These are phyloP conservation scores for Epistrophe grossulariae DNA, from an alignment of 2,888 invertebrate species.

Conservation along the genomic window DNA sequence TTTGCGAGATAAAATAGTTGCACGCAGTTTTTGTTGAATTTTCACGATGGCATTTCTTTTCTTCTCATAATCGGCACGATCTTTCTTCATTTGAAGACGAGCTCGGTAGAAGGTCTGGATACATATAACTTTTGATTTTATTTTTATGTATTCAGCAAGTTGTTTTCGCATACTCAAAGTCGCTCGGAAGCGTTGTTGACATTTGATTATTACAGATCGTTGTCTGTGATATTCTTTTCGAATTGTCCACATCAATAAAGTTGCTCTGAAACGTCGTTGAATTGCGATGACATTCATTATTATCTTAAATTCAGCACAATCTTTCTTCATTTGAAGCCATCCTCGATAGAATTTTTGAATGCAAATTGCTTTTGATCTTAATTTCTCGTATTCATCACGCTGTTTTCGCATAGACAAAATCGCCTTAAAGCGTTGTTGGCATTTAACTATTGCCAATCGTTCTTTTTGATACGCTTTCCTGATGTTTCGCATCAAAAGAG, in stretches of 20 bases:
- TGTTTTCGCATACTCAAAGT: slow-evolving; percentile 78
- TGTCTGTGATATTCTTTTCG: slow-evolving; percentile 78
- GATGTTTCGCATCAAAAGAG: slow-evolving; percentile 73
- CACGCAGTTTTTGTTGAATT: slow-evolving; percentile 81
- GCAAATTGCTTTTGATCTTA: slow-evolving; percentile 32
- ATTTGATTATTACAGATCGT: slow-evolving; percentile 24
- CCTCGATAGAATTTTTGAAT: slow-evolving; percentile 22
- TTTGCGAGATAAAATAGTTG: slow-evolving; percentile 79
- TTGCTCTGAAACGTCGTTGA: slow-evolving; percentile 80
- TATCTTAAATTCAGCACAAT: slow-evolving; percentile 26
- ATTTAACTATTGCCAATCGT: slow-evolving; percentile 76
- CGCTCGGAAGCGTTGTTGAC: slow-evolving; percentile 80
- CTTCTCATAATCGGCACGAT: slow-evolving; percentile 76
- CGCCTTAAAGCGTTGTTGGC: slow-evolving; percentile 81
- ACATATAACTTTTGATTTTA: slow-evolving; percentile 65
- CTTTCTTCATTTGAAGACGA: slow-evolving; percentile 78
- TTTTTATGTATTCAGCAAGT: slow-evolving; percentile 73
- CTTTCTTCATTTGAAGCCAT: slow-evolving; percentile 22
- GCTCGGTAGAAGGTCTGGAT: slow-evolving; percentile 78
- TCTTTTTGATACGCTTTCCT: slow-evolving; percentile 68
- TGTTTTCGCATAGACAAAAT: slow-evolving; percentile 77
- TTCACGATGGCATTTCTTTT: slow-evolving; percentile 78
- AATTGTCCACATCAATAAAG: slow-evolving; percentile 74
- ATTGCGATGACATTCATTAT: slow-evolving; percentile 82
- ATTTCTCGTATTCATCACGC: slow-evolving; percentile 65